These are phyloP conservation scores for Triplophysa dalaica DNA, from an alignment of 2,113 vertebrate genomes.

Conservation along the genomic window DNA sequence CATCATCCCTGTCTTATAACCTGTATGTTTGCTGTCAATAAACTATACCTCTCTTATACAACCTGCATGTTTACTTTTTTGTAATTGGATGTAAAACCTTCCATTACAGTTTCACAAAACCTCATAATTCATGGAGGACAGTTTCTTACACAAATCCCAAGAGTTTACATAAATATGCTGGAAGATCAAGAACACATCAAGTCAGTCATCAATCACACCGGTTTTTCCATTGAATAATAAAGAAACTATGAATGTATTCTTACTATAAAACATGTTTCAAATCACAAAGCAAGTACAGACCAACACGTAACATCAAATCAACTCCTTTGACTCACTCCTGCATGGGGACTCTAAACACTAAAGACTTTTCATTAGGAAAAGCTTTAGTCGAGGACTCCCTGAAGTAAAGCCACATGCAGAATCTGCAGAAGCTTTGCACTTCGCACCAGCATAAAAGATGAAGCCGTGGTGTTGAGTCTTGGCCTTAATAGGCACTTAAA, in stretches of 20 bases:
- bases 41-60: not conserved
- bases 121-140: not conserved
- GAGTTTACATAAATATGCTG: not conserved
- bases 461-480: constrained; percentile 26
- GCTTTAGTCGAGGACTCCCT: constrained; percentile 41
- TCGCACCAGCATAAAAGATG: constrained; percentile 25
- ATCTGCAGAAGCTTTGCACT: constrained; percentile 27
- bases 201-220: not conserved
- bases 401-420: not conserved
- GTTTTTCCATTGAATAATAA: too few relatives aligned
- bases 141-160: not conserved
- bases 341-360: not conserved
- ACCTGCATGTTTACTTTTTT: not conserved
- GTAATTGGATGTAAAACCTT: not conserved
- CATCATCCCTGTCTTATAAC: not conserved
- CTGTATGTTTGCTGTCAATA: not conserved
- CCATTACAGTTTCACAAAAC: not conserved
- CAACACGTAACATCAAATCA: not conserved
- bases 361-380: constrained; percentile 40
- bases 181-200: not conserved
- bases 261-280: too few relatives aligned
- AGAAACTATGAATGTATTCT: too few relatives aligned
- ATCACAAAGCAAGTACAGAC: too few relatives aligned
- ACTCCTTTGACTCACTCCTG: not conserved
- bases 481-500: constrained; percentile 16